Evolutionary conservation across 2,888 invertebrate genomes (phyloP).

Genomic region (Eupithecia abbreviata): DNA sequence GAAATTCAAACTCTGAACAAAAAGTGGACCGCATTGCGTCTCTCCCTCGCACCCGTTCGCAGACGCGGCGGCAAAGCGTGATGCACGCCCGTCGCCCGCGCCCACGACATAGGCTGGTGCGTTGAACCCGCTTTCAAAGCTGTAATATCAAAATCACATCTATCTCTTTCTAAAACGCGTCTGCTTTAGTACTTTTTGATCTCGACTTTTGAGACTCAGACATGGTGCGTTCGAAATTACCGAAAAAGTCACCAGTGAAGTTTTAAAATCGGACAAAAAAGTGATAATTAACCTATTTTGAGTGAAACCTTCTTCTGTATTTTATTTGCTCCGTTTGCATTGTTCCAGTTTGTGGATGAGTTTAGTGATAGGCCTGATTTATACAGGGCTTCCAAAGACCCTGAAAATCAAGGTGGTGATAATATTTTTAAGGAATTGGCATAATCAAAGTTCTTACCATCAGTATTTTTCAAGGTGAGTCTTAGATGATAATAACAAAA

Average conservation of each 20-base stretch:
- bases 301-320: background rate
- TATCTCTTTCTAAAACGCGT: constrained; percentile 59
- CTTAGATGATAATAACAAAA: background rate
- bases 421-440: background rate
- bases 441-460: background rate
- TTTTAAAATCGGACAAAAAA: background rate
- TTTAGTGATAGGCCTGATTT: background rate
- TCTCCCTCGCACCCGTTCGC: constrained; percentile 54
- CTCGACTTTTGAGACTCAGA: constrained; percentile 11
- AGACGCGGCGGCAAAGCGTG: constrained; percentile 53
- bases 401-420: background rate
- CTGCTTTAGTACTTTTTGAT: constrained; percentile 10
- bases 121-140: constrained; percentile 71
- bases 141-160: constrained; percentile 55
- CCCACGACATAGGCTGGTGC: constrained; percentile 78
- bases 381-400: background rate
- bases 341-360: background rate
- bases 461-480: background rate
- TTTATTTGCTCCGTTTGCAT: background rate
- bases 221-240: constrained; percentile 4
- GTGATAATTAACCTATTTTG: background rate
- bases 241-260: background rate
- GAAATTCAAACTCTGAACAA: constrained; percentile 79
- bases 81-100: constrained; percentile 67
- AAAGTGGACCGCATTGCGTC: constrained; percentile 68